phyloP scores from a whole-genome alignment of 2,113 vertebrate species.

The Dipodomys stephensi region DNA sequence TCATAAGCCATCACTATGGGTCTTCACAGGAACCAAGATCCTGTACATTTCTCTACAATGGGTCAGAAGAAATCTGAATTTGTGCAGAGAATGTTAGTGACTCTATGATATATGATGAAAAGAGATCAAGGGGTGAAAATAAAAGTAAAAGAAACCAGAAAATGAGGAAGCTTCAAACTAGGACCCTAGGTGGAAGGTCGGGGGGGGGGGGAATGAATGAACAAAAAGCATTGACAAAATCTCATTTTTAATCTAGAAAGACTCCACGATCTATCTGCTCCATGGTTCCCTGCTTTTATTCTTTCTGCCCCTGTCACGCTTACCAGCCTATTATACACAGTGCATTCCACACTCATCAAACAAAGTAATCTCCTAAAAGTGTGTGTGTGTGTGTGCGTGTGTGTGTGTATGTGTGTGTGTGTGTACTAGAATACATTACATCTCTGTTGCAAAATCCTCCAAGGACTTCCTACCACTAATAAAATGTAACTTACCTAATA shows the following conservation, averaged over 20 bases:
- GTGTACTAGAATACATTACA: neutral
- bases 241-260: neutral
- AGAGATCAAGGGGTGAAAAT: neutral
- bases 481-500: neutral
- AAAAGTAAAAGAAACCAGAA: neutral
- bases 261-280: neutral
- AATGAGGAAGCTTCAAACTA: neutral
- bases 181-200: neutral
- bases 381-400: neutral
- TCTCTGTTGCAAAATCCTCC: neutral
- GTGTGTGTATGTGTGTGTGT: too few species aligned
- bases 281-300: neutral
- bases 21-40: conserved; percentile 16
- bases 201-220: neutral
- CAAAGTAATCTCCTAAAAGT: neutral
- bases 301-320: neutral
- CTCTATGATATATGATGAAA: neutral
- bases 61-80: neutral
- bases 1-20: neutral
- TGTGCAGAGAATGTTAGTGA: neutral
- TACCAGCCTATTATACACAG: neutral
- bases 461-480: conserved; percentile 10
- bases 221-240: neutral
- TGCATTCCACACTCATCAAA: neutral
- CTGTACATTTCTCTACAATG: neutral